These are phyloP conservation scores for Ricordea florida DNA, from an alignment of 92 coral and sea anemone species.

Conservation along the genomic window DNA sequence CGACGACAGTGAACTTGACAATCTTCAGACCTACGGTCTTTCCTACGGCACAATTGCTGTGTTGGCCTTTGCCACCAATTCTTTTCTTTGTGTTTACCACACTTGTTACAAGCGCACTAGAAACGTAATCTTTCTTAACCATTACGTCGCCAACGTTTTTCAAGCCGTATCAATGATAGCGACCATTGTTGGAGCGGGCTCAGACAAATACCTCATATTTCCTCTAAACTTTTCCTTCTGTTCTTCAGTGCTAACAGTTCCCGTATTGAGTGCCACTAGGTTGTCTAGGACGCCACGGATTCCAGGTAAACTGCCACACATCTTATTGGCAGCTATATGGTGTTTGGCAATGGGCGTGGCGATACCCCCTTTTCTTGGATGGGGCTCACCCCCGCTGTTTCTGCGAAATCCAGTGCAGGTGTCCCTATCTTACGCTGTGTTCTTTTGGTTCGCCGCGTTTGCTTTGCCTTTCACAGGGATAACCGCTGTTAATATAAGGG, in stretches of 20 bases:
- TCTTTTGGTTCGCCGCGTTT: neutral
- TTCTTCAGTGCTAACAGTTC: slow-evolving; percentile 2
- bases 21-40: neutral
- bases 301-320: neutral
- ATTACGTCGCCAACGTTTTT: slow-evolving; percentile 17
- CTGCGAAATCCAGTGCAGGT: neutral
- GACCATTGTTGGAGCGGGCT: neutral
- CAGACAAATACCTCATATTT: neutral
- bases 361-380: slow-evolving; percentile 18
- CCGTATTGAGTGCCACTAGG: neutral
- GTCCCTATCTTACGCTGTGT: neutral
- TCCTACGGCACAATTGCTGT: neutral
- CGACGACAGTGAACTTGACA: neutral
- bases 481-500: neutral
- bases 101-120: neutral
- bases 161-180: neutral
- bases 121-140: slow-evolving; percentile 3
- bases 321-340: neutral
- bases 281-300: slow-evolving; percentile 1
- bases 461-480: neutral
- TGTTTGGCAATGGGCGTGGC: slow-evolving; percentile 11
- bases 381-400: slow-evolving; percentile 7
- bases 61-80: neutral
- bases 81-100: neutral
- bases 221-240: neutral